Evolutionary conservation across 1,140 invertebrate genomes (phyloP).

Genomic region (Apis laboriosa): DNA sequence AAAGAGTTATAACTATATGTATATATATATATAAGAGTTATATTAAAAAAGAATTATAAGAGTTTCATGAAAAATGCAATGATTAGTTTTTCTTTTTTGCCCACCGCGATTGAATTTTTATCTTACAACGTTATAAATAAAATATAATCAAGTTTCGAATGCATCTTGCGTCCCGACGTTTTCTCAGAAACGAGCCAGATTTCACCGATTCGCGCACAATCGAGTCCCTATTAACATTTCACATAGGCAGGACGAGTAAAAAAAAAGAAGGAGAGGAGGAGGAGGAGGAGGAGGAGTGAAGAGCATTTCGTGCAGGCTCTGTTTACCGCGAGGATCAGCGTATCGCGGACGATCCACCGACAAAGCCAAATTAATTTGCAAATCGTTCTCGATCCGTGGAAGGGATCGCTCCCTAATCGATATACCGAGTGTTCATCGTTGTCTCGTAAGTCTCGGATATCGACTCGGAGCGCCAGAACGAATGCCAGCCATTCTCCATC

Average conservation of each 20-base stretch:
- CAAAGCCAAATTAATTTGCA: slow-evolving; percentile 65
- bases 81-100: too few species aligned
- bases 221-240: slow-evolving; percentile 29
- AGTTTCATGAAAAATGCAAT: too few species aligned
- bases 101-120: too few species aligned
- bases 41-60: too few species aligned
- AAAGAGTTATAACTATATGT: too few species aligned
- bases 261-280: background rate
- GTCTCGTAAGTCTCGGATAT: slow-evolving; percentile 9
- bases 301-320: slow-evolving; percentile 15
- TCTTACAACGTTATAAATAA: too few species aligned
- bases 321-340: slow-evolving; percentile 52
- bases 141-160: too few species aligned
- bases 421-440: slow-evolving; percentile 9
- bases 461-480: background rate
- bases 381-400: slow-evolving; percentile 45
- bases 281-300: background rate
- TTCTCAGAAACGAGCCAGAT: too few species aligned
- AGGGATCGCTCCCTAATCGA: slow-evolving; percentile 21
- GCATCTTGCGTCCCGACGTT: too few species aligned
- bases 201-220: background rate
- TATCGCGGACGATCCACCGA: slow-evolving; percentile 51
- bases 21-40: too few species aligned
- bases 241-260: background rate
- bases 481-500: background rate